Percentiles rank a stretch among this genome's conserved stretches.
Evolutionary conservation across 2,113 vertebrate genomes (phyloP).

Genomic region (Cheirogaleus medius): DNA sequence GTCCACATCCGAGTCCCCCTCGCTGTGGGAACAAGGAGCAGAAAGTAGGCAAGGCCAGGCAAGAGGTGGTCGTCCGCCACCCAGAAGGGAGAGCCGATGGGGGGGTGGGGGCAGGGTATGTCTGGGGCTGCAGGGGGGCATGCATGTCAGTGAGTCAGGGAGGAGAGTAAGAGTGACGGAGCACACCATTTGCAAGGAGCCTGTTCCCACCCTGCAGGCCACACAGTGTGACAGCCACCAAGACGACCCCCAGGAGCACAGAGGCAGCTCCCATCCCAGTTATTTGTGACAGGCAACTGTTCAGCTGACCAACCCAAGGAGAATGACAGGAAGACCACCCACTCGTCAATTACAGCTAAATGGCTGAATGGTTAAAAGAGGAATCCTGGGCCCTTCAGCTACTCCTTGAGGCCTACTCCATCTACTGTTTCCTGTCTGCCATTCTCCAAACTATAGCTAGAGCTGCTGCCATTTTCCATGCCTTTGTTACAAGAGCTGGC

Average conservation of each 20-base stretch:
- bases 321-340: not conserved
- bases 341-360: not conserved
- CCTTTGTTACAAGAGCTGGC: not conserved
- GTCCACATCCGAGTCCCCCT: constrained; percentile 93
- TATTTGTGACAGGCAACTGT: not conserved
- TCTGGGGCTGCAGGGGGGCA: not conserved
- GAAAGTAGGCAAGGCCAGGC: constrained; percentile 12
- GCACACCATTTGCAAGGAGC: not conserved
- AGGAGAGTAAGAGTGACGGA: not conserved
- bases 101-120: not conserved
- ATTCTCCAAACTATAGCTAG: not conserved
- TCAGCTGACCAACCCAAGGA: not conserved
- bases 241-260: not conserved
- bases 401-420: not conserved
- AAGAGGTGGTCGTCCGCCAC: not conserved
- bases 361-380: not conserved
- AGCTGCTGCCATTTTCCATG: not conserved
- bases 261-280: not conserved
- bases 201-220: not conserved
- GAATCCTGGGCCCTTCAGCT: not conserved
- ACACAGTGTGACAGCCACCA: not conserved
- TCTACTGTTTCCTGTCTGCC: not conserved
- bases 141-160: constrained; percentile 38
- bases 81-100: not conserved
- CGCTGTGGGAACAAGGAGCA: constrained; percentile 82